Evolutionary conservation across 30 jellyfish, hydroid and myxozoan genomes (phyloP).

Genomic region (Aurelia sp.): DNA sequence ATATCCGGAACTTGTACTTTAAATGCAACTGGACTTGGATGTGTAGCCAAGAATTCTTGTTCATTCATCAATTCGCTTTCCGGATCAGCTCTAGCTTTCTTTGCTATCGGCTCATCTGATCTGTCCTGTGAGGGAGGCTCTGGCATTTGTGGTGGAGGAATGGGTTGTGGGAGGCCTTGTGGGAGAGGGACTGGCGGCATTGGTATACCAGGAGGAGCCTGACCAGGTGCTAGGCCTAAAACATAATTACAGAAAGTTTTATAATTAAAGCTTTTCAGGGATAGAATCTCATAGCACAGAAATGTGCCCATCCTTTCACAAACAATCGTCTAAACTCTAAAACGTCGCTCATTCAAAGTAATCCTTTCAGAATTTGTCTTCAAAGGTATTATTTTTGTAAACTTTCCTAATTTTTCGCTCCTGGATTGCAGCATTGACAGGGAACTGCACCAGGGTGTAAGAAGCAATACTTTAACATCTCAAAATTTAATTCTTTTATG

Average conservation of each 20-base stretch:
- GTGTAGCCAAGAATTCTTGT: constrained; percentile 79
- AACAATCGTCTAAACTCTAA: too few species aligned
- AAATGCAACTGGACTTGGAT: constrained; percentile 89
- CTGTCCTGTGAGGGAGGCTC: constrained; percentile 37
- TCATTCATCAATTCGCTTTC: constrained; percentile 86
- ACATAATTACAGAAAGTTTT: neutral
- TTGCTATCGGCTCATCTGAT: constrained; percentile 82
- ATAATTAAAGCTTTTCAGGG: too few species aligned
- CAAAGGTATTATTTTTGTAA: too few species aligned
- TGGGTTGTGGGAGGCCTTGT: constrained; percentile 69
- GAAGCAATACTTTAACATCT: too few species aligned
- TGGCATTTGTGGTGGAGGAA: constrained; percentile 86
- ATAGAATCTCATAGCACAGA: too few species aligned
- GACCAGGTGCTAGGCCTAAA: constrained; percentile 74
- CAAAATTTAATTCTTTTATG: too few species aligned
- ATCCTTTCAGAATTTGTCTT: too few species aligned
- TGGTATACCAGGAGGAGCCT: constrained; percentile 86
- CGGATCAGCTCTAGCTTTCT: constrained; percentile 67
- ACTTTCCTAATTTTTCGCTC: too few species aligned
- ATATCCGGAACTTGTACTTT: constrained; percentile 92
- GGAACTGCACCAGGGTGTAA: too few species aligned
- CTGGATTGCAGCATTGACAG: too few species aligned
- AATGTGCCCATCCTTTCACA: too few species aligned
- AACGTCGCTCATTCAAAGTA: too few species aligned
- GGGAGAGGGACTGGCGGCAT: constrained; percentile 89